Conservation (phyloP, 1,140 invertebrate genomes). For the Anoplophora glabripennis region DNA sequence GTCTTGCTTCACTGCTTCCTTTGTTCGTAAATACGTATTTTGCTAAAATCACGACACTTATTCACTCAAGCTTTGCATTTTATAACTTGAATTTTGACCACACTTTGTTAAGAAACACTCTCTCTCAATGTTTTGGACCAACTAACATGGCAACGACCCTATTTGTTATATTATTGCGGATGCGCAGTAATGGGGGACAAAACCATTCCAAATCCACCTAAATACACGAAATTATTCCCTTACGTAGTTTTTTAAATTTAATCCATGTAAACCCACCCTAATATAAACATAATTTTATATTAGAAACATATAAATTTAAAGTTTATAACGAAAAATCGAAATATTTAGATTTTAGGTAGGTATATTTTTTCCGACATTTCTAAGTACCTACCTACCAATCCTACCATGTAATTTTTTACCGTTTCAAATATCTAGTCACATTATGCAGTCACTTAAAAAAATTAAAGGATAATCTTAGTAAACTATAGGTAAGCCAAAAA, state of each 20-base stretch:
- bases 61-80: conserved; percentile 9
- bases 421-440: not conserved
- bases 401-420: not conserved
- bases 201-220: conserved; percentile 4
- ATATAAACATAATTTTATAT: too few species aligned
- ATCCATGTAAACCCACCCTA: too few species aligned
- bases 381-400: conserved; percentile 1
- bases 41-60: conserved; percentile 11
- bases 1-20: conserved; percentile 30
- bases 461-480: too few species aligned
- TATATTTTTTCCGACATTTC: too few species aligned
- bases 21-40: conserved; percentile 23
- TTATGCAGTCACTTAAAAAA: not conserved
- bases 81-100: not conserved
- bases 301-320: too few species aligned
- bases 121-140: conserved; percentile 7
- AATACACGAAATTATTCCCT: not conserved
- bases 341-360: too few species aligned
- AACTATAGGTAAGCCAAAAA: too few species aligned
- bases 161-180: conserved; percentile 20
- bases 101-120: conserved; percentile 4
- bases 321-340: too few species aligned
- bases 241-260: too few species aligned
- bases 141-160: conserved; percentile 29
- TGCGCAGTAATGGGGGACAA: conserved; percentile 8